These are phyloP conservation scores for Geotrupes spiniger DNA, from an alignment of 2,888 invertebrate species.

Conservation along the genomic window DNA sequence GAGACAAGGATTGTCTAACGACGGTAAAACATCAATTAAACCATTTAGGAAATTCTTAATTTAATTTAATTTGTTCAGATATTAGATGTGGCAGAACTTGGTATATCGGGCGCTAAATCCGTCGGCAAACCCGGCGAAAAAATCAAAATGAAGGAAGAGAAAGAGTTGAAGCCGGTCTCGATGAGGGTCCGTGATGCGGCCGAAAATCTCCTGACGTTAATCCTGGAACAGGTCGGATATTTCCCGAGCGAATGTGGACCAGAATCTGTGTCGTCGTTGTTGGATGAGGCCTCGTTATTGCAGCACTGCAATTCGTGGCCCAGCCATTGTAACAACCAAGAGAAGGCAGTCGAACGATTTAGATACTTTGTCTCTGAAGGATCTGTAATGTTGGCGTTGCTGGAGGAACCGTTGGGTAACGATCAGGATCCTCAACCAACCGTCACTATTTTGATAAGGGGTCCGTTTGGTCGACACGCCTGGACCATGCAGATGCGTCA, in stretches of 20 bases:
- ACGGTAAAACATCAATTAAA: slow-evolving; percentile 60
- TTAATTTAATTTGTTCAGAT: slow-evolving; percentile 30
- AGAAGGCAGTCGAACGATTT: slow-evolving; percentile 67
- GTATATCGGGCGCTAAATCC: slow-evolving; percentile 93
- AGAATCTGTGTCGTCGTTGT: slow-evolving; percentile 78
- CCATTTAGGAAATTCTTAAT: background rate
- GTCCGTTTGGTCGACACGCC: slow-evolving; percentile 91
- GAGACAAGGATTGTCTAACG: slow-evolving; percentile 88
- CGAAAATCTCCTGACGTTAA: slow-evolving; percentile 85
- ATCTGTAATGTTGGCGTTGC: slow-evolving; percentile 79
- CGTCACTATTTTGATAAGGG: slow-evolving; percentile 82
- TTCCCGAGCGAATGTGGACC: slow-evolving; percentile 83
- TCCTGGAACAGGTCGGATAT: slow-evolving; percentile 87
- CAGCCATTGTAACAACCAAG: slow-evolving; percentile 52
- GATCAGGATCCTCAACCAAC: slow-evolving; percentile 86
- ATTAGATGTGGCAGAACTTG: slow-evolving; percentile 94
- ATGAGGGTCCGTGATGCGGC: slow-evolving; percentile 98
- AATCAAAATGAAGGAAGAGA: slow-evolving; percentile 91
- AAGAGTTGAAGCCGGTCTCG: slow-evolving; percentile 94
- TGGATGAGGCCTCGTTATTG: slow-evolving; percentile 83
- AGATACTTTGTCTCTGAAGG: slow-evolving; percentile 92
- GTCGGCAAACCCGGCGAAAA: slow-evolving; percentile 83
- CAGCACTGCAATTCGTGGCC: slow-evolving; percentile 69
- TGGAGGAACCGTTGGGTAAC: slow-evolving; percentile 90
- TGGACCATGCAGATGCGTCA: slow-evolving; percentile 91